Evolutionary conservation across 2,113 vertebrate species (phyloP).

Genomic region (Bufo bufo): DNA sequence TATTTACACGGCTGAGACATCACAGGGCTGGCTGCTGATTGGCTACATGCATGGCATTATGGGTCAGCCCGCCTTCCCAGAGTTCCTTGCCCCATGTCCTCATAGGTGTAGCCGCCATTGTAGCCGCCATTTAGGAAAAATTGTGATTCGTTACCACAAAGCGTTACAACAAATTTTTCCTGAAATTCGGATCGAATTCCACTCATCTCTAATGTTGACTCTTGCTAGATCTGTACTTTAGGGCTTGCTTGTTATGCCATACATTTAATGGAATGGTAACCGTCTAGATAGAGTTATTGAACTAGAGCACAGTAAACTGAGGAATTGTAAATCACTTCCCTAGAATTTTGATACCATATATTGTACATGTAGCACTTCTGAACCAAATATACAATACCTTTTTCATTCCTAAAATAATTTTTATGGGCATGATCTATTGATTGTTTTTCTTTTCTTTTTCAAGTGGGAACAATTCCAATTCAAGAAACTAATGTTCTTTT

Average conservation of each 20-base stretch:
- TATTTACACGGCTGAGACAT: too few relatives aligned
- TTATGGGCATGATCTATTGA: conserved; percentile 2
- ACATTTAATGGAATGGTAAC: neutral
- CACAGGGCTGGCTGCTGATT: too few relatives aligned
- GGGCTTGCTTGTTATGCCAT: neutral
- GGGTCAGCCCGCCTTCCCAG: too few relatives aligned
- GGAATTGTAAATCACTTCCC: neutral
- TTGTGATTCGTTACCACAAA: too few relatives aligned
- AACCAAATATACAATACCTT: neutral
- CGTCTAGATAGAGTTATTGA: neutral
- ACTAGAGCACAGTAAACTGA: neutral
- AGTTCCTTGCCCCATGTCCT: too few relatives aligned
- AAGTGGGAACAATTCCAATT: conserved; percentile 20
- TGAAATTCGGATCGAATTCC: too few relatives aligned
- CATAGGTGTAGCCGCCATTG: too few relatives aligned
- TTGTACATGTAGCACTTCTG: neutral
- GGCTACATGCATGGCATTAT: too few relatives aligned
- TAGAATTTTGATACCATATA: neutral
- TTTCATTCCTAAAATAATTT: neutral
- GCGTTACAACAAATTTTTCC: too few relatives aligned
- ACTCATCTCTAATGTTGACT: too few relatives aligned
- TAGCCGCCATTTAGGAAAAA: too few relatives aligned
- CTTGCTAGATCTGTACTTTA: too few relatives aligned
- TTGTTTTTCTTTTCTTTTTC: conserved; percentile 23
- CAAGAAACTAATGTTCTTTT: conserved; percentile 9